Evolutionary conservation across 1,140 invertebrate genomes (phyloP).

Genomic region (Riptortus pedestris): DNA sequence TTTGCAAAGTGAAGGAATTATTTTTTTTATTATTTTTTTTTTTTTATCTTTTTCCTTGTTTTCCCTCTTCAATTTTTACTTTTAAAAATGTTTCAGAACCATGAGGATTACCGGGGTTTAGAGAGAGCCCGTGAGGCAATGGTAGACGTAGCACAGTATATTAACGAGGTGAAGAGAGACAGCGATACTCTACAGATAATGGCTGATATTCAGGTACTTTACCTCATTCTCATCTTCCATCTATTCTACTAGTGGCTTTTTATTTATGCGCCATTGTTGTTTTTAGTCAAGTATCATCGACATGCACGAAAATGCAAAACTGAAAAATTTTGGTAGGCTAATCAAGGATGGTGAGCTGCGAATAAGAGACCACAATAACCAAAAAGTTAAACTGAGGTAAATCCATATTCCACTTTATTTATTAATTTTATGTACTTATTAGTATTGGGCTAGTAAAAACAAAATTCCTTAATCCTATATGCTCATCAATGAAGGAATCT

Average conservation of each 20-base stretch:
- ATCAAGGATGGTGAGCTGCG: constrained; percentile 87
- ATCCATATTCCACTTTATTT: too few relatives aligned
- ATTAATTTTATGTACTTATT: too few relatives aligned
- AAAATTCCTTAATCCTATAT: too few relatives aligned
- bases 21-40: too few relatives aligned
- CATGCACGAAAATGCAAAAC: constrained; percentile 61
- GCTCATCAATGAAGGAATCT: too few relatives aligned
- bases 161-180: constrained; percentile 97
- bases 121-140: constrained; percentile 88
- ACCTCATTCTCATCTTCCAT: too few relatives aligned
- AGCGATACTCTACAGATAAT: constrained; percentile 86
- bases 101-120: constrained; percentile 72
- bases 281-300: constrained; percentile 34
- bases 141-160: constrained; percentile 92
- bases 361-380: constrained; percentile 82
- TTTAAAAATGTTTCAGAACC: constrained; percentile 50
- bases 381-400: constrained; percentile 61
- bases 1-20: too few relatives aligned
- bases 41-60: too few relatives aligned
- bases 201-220: constrained; percentile 72
- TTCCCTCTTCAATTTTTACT: too few relatives aligned
- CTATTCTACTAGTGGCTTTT: not conserved
- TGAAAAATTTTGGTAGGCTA: constrained; percentile 81
- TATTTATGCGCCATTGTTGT: not conserved
- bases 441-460: too few relatives aligned